phyloP scores from a whole-genome alignment of 2,113 vertebrate species.

The Bambusicola thoracicus region DNA sequence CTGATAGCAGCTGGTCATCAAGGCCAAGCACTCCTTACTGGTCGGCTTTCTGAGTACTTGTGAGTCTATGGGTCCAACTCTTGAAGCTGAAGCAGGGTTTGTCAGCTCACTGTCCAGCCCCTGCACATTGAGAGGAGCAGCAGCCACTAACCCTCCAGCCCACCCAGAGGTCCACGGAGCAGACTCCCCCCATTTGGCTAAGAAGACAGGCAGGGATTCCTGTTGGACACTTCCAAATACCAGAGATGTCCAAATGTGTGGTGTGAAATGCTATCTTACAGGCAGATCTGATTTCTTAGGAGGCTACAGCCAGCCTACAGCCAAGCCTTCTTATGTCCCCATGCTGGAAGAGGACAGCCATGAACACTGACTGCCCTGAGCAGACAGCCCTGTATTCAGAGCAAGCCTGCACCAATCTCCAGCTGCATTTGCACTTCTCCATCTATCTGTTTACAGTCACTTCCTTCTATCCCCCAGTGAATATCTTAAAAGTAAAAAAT shows the following conservation, averaged over 20 bases:
- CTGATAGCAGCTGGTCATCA: background rate
- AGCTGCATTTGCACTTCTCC: background rate
- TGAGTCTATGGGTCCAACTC: background rate
- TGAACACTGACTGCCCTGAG: too few species aligned
- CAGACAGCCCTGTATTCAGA: background rate
- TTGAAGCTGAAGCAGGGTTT: background rate
- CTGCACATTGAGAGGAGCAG: background rate
- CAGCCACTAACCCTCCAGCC: background rate
- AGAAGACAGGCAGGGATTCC: background rate
- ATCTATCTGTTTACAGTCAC: background rate
- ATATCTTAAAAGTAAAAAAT: background rate
- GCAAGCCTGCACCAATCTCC: background rate
- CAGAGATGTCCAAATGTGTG: accelerated
- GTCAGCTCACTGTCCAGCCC: background rate
- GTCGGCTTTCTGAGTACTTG: background rate
- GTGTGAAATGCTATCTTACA: background rate
- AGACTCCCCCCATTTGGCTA: background rate
- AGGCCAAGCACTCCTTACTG: background rate
- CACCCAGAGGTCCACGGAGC: accelerated
- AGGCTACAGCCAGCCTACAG: background rate
- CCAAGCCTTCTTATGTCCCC: accelerated
- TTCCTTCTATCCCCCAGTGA: background rate
- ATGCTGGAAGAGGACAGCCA: background rate
- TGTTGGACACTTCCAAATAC: background rate
- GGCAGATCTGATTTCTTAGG: background rate